phyloP scores from a whole-genome alignment of 2,888 invertebrate genomes.

The Cryptocheilus praepositus region DNA sequence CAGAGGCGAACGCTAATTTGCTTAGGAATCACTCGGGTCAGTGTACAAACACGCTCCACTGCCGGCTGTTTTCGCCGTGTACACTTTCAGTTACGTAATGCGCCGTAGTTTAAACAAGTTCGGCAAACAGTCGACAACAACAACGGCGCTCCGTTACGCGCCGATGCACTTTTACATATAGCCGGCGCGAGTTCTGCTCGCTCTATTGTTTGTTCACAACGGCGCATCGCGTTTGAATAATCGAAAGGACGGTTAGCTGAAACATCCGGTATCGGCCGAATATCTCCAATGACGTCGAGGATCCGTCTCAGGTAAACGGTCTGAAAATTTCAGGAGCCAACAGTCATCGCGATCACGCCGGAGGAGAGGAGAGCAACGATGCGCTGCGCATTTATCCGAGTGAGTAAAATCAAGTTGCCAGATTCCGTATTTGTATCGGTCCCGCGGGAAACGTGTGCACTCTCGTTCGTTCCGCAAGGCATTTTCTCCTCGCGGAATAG shows the following conservation, averaged over 20 bases:
- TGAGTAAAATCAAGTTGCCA: conserved; percentile 54
- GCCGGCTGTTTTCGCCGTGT: background rate
- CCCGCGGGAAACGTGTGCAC: conserved; percentile 11
- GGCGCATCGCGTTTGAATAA: no score
- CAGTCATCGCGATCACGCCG: conserved; percentile 8
- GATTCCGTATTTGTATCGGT: conserved; percentile 35
- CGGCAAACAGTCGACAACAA: conserved; percentile 6
- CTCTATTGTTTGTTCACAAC: no score
- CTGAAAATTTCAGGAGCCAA: conserved; percentile 40
- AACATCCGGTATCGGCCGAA: no score
- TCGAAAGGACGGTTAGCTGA: no score
- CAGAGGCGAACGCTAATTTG: conserved; percentile 59
- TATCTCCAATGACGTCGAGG: no score
- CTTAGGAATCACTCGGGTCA: conserved; percentile 44
- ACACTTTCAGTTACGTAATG: conserved; percentile 10
- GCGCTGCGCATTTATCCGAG: conserved; percentile 65
- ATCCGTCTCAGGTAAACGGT: no score
- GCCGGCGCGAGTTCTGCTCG: no score
- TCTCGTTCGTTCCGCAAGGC: background rate
- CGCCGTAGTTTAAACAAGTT: conserved; percentile 9
- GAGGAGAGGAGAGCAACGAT: conserved; percentile 37
- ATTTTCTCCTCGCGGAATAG: background rate
- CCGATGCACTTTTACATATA: no score
- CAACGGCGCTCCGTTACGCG: no score
- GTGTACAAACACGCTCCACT: conserved; percentile 16